Conservation (phyloP, 2,888 invertebrate species). For the Tenthredo livida region DNA sequence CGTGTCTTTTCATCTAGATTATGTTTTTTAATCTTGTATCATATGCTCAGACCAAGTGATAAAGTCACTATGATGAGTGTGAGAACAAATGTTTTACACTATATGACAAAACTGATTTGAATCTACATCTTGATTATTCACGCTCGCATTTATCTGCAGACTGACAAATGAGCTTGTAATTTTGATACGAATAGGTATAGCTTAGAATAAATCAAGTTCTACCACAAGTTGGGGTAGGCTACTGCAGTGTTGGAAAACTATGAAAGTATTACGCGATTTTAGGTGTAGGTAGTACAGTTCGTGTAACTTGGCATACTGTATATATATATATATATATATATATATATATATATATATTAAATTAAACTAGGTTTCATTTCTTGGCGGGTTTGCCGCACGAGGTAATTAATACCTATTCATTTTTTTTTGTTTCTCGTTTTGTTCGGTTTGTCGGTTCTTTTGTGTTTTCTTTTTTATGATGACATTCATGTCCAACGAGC, state of each 20-base stretch:
- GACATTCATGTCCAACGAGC: constrained; percentile 74
- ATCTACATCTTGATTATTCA: background rate
- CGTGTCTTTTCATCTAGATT: background rate
- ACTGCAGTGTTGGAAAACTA: background rate
- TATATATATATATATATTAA: too few species aligned
- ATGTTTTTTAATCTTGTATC: background rate
- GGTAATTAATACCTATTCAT: constrained; percentile 73
- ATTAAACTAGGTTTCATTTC: background rate
- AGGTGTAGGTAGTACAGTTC: background rate
- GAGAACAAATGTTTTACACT: constrained; percentile 6
- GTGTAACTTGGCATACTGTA: background rate
- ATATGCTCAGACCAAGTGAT: background rate
- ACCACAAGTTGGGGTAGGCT: background rate
- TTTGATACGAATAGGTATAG: background rate
- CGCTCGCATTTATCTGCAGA: background rate
- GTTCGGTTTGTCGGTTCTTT: background rate
- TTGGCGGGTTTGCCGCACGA: background rate
- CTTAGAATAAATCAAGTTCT: background rate
- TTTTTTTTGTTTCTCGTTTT: background rate
- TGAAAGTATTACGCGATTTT: background rate
- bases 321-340: too few species aligned
- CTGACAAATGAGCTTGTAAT: background rate
- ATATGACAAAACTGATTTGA: background rate
- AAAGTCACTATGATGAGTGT: background rate
- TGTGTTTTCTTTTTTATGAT: background rate